Percentiles rank a stretch among this genome's conserved stretches.
Evolutionary conservation across 2,113 vertebrate species (phyloP).

Genomic region (Tragelaphus scriptus): DNA sequence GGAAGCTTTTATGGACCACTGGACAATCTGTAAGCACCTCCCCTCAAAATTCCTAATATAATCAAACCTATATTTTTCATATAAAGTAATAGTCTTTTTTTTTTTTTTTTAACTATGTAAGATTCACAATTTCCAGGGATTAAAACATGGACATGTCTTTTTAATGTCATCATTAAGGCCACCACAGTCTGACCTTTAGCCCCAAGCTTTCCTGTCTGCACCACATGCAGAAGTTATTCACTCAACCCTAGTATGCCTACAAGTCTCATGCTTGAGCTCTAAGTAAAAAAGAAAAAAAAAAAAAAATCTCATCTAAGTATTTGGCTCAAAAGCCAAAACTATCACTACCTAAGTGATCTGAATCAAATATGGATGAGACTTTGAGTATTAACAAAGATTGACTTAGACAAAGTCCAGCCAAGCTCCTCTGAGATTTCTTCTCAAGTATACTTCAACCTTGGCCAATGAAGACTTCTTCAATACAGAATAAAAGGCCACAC

Average conservation of each 20-base stretch:
- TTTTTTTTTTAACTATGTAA: background rate
- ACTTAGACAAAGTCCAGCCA: background rate
- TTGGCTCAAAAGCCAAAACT: background rate
- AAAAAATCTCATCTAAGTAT: background rate
- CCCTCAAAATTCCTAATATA: background rate
- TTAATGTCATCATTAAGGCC: background rate
- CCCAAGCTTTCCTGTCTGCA: background rate
- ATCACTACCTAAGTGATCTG: background rate
- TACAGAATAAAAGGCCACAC: background rate
- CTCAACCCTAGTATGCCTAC: background rate
- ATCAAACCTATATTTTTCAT: background rate
- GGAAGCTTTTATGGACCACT: background rate
- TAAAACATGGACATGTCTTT: background rate
- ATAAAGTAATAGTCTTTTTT: background rate
- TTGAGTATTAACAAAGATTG: background rate
- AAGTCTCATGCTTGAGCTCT: background rate
- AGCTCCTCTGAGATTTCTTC: background rate
- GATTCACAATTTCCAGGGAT: background rate
- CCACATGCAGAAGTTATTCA: background rate
- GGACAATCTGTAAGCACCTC: background rate
- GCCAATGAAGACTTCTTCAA: background rate
- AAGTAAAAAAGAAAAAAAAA: background rate
- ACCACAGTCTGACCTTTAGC: background rate
- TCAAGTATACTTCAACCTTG: background rate
- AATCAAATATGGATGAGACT: background rate